Conservation (phyloP, 2,888 invertebrate species). For the Philhelius pedissequus region DNA sequence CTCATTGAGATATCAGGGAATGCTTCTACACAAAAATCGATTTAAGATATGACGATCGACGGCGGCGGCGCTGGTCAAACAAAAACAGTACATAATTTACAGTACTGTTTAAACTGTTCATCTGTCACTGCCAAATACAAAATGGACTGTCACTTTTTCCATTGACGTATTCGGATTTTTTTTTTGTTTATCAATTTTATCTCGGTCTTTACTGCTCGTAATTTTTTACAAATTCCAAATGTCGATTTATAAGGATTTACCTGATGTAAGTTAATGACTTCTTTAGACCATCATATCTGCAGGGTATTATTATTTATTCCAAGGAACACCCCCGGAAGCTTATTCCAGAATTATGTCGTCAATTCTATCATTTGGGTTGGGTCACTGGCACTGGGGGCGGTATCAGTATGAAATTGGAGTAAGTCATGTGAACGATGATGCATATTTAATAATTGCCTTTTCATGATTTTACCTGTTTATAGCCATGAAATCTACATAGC, state of each 20-base stretch:
- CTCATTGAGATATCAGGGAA: no score
- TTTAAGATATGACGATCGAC: no score
- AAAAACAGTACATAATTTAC: no score
- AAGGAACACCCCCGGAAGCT: constrained; percentile 89
- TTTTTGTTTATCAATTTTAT: background rate
- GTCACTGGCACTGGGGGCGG: constrained; percentile 98
- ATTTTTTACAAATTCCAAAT: constrained; percentile 61
- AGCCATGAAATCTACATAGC: constrained; percentile 95
- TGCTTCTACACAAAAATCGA: no score
- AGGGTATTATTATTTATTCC: background rate
- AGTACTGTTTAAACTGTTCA: no score
- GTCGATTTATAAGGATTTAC: constrained; percentile 76
- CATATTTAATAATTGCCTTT: background rate
- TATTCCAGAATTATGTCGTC: constrained; percentile 93
- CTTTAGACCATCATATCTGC: background rate
- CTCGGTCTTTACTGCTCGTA: background rate
- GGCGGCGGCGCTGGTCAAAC: no score
- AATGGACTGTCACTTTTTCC: no score
- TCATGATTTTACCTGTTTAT: constrained; percentile 15
- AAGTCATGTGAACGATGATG: constrained; percentile 71
- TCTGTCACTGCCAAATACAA: no score
- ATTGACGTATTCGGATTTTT: no score
- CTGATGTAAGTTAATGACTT: constrained; percentile 69
- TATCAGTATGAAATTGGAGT: constrained; percentile 93
- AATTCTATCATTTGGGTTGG: constrained; percentile 97